Percentiles rank a stretch among this genome's conserved stretches.
Evolutionary conservation across 1,140 invertebrate species (phyloP).

Genomic region (Conus betulinus): DNA sequence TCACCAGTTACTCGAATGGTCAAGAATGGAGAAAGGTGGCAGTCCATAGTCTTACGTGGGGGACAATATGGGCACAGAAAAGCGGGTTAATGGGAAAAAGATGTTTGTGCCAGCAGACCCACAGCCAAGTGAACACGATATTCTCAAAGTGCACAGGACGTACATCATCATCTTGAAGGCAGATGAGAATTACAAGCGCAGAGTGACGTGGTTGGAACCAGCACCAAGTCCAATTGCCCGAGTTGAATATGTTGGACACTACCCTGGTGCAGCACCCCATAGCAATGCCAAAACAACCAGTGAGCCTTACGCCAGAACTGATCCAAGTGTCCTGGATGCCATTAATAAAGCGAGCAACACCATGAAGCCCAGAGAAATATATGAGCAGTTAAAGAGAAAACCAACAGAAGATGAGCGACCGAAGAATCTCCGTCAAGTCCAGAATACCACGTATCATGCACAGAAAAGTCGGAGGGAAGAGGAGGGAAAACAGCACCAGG

Average conservation of each 20-base stretch:
- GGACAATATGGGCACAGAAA: slow-evolving; percentile 8
- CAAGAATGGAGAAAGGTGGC: neutral
- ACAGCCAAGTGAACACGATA: slow-evolving; percentile 21
- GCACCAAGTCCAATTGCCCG: neutral
- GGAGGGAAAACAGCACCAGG: neutral
- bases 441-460: too few species aligned
- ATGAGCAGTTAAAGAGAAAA: too few species aligned
- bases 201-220: slow-evolving; percentile 29
- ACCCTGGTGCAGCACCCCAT: neutral
- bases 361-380: too few species aligned
- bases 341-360: neutral
- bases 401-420: too few species aligned
- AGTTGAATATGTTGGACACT: slow-evolving; percentile 32
- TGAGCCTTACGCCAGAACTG: slow-evolving; percentile 2
- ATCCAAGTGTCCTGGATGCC: neutral
- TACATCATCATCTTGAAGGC: slow-evolving; percentile 21
- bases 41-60: neutral
- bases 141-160: slow-evolving; percentile 22
- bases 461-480: too few species aligned
- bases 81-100: slow-evolving; percentile 8
- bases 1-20: neutral
- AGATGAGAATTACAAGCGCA: slow-evolving; percentile 17
- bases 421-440: too few species aligned
- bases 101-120: slow-evolving; percentile 25
- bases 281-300: slow-evolving; percentile 8